Evolutionary conservation across 2,888 invertebrate species (phyloP), one percentile per base, ranked within the genome.

Genomic region (Odontomyia ornata): DNA sequence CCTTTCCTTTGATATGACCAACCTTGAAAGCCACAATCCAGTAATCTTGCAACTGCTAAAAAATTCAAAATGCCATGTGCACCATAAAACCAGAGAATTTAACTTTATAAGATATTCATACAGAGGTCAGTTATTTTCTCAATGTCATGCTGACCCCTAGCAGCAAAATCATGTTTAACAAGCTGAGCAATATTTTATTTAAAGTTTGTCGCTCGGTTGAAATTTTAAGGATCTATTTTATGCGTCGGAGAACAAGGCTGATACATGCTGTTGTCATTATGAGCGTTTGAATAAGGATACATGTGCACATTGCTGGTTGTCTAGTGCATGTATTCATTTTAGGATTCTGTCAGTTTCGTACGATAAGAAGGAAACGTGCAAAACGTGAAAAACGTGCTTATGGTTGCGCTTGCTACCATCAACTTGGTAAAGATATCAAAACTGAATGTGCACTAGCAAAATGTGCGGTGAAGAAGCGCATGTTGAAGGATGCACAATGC

Each of bases 131-230:
- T 43, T 36, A 13, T 67, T 30, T 43, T 30, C 65, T 67, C 65
- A 67, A 67, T 67, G 65, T 43, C 65, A 67, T 43, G 65, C 36
- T 67, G 65, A 67, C 65, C 65, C 23, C 43, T 18, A 67, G 21
- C 43, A 21, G 23, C 43, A 23, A n/a, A 67, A 21, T 21, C 65
- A 67, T 67, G 65, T 67, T 67, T 67, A 67, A 67, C 65, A 67
- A 67, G 65, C 65, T 11, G 43, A n/a, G n/a, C n/a, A n/a, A n/a
- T 13, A 43, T 43, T n/a, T n/a, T n/a, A n/a, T 43, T 56, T 56
- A 56, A 56, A 56, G 56, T n/a, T 67, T 67, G 13, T 64, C 62
- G 28, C 4, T 43, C 43, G 65, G 43, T 18, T 67, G 65, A 9
- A 43, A 43, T 67, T 67, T 36, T 43, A 67, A 67, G 65, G 65